Evolutionary conservation across 2,888 invertebrate genomes (phyloP), one percentile per base, ranked within the genome.

Genomic region (Congeria kusceri): DNA sequence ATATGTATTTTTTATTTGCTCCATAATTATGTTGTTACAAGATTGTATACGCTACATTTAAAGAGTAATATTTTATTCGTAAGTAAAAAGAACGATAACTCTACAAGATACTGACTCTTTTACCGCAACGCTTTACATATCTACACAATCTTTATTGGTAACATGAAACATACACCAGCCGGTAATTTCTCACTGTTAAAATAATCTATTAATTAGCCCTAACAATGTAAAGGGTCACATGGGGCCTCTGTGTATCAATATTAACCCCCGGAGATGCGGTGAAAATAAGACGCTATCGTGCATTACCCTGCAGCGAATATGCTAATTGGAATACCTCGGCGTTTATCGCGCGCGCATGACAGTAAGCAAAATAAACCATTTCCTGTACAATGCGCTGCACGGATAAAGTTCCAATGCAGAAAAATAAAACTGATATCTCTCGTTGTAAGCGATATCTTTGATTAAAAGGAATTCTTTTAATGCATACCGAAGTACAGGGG

Each of bases 141-240:
- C 39, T 39, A 5, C 39, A 11, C 39, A 7, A 39, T 39, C 39
- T 39, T 39, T 39, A 39, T 39, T 39, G 39, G 39, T 39, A 39
- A 39, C 39, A 39, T 15, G 15, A 39, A 15, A 39, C 39, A 39
- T 5, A 15, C 15, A 39, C 39, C 39, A 39, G 9, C 3, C 39
- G 39, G 39, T 15, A 53, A 23, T 53, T 78, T 82, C 74, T 69
- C 77, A 75, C 75, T 68, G 78, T 78, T 78, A 69, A 78, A 82
- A 77, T 78, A 82, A 82, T 82, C 78, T 78, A 62, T 75, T 82
- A 78, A 82, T 82, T 82, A 82, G 70, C 29, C 28, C 62, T 59
- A 49, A 53, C 62, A 69, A 74, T 58, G 59, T 25, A 62, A 63
- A 29, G 64, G 80, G 80, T 74, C 77, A 63, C 80, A 39, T 44